Base-by-base conservation (phyloP, 2,113 vertebrate genomes). In the Erpornis zantholeuca region DNA sequence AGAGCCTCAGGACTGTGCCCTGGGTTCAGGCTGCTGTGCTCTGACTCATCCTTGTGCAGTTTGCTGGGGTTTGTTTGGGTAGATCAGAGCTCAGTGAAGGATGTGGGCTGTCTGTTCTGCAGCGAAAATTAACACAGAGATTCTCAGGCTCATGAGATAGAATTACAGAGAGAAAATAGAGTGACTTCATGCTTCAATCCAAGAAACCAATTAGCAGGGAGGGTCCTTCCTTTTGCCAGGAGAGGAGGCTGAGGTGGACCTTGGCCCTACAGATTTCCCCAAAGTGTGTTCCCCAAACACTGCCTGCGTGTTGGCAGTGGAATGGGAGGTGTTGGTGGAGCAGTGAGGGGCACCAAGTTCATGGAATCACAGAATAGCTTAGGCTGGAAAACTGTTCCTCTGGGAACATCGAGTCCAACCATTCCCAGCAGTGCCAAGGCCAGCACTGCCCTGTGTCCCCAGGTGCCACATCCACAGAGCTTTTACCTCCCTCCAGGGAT, bases 121-220 rank as follows among this genome's bases (percentile, higher is more conserved):
- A 70, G 56, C 3, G 1, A 25, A 11, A 36, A 38, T 59, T 15
- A 56, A 20, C 64, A 6, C 7, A 36, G 54, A 29, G 23, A 87
- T 79, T 27, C 57, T 25, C 53, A 28, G 71, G 21, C 36, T n/a
- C 35, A 2, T 6, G 22, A n/a, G 61, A 3, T 10, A 3, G 40
- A 50, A 10, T 1, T 25, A 6, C 0, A 7, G 2, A 3, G 24
- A 49, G n/a, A 15, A 33, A 22, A 23, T 1, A 35, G 24, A 9
- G 42, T 3, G 75, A 14, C 11, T 31, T 2, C 3, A 22, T 50
- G 7, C 7, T 27, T 12, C 24, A 52, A 27, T 2, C 6, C 42
- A n/a, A 14, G 61, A 3, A 20, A 12, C 3, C 8, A 7, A 1
- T 18, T 0, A 29, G 54, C 68, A 63, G 70, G 54, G 24, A 3